phyloP scores from a whole-genome alignment of 2,113 vertebrate species.

The Callionymus lyra region DNA sequence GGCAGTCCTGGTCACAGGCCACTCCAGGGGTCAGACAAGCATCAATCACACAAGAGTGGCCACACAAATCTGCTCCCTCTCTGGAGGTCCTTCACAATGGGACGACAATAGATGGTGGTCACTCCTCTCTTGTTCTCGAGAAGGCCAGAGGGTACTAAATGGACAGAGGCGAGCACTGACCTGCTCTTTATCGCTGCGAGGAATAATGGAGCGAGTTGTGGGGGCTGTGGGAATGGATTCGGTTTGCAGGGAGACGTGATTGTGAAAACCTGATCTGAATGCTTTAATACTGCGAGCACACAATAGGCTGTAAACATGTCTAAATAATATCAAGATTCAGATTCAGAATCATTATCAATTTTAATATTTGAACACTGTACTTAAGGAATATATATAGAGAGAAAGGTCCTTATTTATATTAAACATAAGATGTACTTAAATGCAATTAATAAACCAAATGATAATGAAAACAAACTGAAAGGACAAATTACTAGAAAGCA shows the following conservation, averaged over 20 bases:
- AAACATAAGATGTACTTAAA: too few species aligned
- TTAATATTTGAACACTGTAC: too few species aligned
- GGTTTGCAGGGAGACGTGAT: slow-evolving; percentile 3
- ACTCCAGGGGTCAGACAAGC: slow-evolving; percentile 42
- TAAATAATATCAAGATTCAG: too few species aligned
- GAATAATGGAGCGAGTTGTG: slow-evolving; percentile 39
- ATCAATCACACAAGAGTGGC: slow-evolving; percentile 41
- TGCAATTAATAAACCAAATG: too few species aligned
- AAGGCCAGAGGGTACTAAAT: slow-evolving; percentile 37
- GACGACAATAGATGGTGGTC: slow-evolving; percentile 39
- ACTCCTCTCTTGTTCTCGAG: slow-evolving; percentile 24
- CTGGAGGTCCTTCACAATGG: slow-evolving; percentile 34
- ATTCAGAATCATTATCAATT: too few species aligned
- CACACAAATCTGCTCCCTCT: slow-evolving; percentile 35
- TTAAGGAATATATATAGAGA: too few species aligned
- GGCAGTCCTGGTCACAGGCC: slow-evolving; percentile 20
- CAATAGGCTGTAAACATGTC: too few species aligned
- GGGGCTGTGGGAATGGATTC: slow-evolving; percentile 45
- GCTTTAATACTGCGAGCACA: too few species aligned
- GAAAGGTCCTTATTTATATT: too few species aligned
- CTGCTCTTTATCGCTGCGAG: slow-evolving; percentile 44
- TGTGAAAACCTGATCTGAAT: too few species aligned
- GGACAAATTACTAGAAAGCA: too few species aligned
- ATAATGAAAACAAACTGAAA: too few species aligned
- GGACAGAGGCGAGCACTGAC: slow-evolving; percentile 40